phyloP scores from a whole-genome alignment of 2,113 vertebrate species.

The Pogonocichla stellata region DNA sequence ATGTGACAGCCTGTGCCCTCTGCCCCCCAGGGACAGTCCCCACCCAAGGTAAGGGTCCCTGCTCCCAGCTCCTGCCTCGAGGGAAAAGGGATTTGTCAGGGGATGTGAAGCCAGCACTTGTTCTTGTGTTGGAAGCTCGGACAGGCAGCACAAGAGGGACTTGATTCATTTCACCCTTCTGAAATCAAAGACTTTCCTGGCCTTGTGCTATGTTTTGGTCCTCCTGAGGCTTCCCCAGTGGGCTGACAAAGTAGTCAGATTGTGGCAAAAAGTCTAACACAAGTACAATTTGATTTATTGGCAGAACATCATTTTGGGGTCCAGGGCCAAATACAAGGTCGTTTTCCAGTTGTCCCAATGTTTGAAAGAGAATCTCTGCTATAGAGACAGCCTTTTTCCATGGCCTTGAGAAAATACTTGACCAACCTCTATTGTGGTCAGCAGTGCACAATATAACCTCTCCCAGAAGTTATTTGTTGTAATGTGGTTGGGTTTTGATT shows the following conservation, averaged over 20 bases:
- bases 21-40: conserved; percentile 79
- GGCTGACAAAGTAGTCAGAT: neutral
- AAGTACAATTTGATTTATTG: neutral
- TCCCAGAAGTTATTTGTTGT: neutral
- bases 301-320: neutral
- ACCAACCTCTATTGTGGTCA: neutral
- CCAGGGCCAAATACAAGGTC: neutral
- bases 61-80: accelerated
- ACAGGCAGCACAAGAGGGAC: neutral
- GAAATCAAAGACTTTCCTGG: neutral
- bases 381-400: neutral
- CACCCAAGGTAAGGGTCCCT: conserved; percentile 58
- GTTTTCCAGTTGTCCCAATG: accelerated
- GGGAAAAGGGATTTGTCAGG: neutral
- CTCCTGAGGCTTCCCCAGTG: neutral
- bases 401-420: neutral
- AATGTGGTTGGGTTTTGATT: accelerated
- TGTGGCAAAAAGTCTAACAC: neutral
- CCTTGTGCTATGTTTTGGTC: neutral
- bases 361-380: neutral
- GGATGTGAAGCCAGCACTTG: neutral
- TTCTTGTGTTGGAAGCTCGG: neutral
- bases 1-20: conserved; percentile 74
- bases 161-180: neutral
- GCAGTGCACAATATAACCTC: neutral